Conservation (phyloP, 2,888 invertebrate genomes). For the Lasioglossum villosulum region DNA sequence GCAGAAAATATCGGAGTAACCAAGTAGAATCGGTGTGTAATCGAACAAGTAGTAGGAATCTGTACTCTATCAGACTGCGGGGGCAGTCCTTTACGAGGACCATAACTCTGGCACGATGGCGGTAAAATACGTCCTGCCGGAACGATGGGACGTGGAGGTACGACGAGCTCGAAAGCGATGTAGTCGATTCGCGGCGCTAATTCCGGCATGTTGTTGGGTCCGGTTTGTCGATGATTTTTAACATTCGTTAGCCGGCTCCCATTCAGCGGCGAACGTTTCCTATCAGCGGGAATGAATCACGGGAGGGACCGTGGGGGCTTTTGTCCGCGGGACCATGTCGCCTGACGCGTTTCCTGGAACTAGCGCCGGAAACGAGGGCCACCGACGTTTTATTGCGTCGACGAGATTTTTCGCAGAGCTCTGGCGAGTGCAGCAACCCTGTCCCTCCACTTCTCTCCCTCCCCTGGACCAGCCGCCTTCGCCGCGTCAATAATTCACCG, state of each 20-base stretch:
- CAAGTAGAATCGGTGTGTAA: not conserved
- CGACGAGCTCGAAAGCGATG: not conserved
- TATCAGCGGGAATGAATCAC: conserved; percentile 51
- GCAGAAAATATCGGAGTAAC: not conserved
- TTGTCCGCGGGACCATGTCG: conserved; percentile 45
- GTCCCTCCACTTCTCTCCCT: rapidly evolving
- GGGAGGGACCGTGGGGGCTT: conserved; percentile 11
- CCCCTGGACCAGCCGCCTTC: not conserved
- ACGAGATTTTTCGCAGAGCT: conserved; percentile 37
- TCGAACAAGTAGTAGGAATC: not conserved
- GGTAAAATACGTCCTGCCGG: not conserved
- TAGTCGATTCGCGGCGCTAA: conserved; percentile 3
- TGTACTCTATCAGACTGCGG: not conserved
- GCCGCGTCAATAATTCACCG: conserved; percentile 42
- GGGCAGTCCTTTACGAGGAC: not conserved
- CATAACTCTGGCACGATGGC: not conserved
- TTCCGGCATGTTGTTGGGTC: conserved; percentile 2
- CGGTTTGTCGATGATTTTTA: conserved; percentile 37
- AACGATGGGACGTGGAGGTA: not conserved
- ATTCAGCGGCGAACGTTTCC: conserved; percentile 43
- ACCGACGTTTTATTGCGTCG: conserved; percentile 56
- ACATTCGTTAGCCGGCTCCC: conserved; percentile 43
- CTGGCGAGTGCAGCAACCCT: not conserved
- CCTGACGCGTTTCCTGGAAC: conserved; percentile 38
- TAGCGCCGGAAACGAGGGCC: conserved; percentile 47